phyloP scores from a whole-genome alignment of 1,140 invertebrate genomes.

The Trichoplusia ni region DNA sequence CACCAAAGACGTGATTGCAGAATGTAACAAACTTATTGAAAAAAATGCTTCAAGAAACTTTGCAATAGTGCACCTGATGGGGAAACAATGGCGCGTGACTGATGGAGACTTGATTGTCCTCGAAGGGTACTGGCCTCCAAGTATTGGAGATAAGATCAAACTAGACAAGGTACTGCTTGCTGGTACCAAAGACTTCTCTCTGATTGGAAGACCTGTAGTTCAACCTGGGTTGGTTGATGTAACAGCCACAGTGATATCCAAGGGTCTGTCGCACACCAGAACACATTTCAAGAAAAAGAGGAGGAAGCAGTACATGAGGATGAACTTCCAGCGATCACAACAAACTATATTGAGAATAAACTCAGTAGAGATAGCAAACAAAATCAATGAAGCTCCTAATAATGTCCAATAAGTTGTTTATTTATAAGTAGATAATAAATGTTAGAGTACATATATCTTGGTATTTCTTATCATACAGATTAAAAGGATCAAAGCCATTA shows the following conservation, averaged over 20 bases:
- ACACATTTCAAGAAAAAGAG: conserved; percentile 88
- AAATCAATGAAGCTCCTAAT: conserved; percentile 64
- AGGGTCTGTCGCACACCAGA: conserved; percentile 92
- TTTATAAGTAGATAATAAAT: conserved; percentile 48
- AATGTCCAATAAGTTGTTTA: conserved; percentile 58
- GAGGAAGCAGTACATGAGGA: conserved; percentile 89
- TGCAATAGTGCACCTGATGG: conserved; percentile 91
- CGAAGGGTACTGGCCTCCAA: conserved; percentile 92
- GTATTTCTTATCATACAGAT: not conserved
- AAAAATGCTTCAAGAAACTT: conserved; percentile 88
- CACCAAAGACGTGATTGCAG: conserved; percentile 67
- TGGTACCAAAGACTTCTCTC: conserved; percentile 92
- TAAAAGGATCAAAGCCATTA: not conserved
- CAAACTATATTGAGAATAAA: conserved; percentile 90
- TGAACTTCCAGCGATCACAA: conserved; percentile 87
- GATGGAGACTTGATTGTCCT: conserved; percentile 92
- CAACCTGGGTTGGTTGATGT: conserved; percentile 88
- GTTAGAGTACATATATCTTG: not conserved
- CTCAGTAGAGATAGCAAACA: conserved; percentile 80
- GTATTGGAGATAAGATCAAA: conserved; percentile 90
- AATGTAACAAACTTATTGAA: conserved; percentile 73
- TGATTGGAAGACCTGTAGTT: conserved; percentile 91
- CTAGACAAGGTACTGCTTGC: conserved; percentile 94
- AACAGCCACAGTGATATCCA: conserved; percentile 94
- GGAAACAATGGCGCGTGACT: conserved; percentile 94